A percentile compares a stretch with the other conserved stretches of the same genome.
These are phyloP conservation scores for Prionchulus punctatus DNA, from an alignment of 2,888 invertebrate species.

Conservation along the genomic window DNA sequence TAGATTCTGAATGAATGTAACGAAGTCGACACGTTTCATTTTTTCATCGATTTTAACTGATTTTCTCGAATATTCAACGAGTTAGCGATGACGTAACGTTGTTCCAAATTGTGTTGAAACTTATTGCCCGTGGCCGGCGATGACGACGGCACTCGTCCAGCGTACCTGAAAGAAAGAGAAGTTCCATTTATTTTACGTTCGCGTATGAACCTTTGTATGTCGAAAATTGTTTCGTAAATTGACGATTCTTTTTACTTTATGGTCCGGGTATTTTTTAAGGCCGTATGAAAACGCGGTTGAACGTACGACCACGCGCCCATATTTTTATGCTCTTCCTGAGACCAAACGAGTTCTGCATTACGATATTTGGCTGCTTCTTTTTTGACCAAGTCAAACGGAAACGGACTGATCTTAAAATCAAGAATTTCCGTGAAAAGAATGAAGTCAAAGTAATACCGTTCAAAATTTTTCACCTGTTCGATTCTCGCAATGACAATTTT, in stretches of 20 bases:
- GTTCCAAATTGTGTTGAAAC: constrained; percentile 54
- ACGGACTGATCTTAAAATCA: constrained; percentile 58
- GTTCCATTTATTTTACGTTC: too few relatives aligned
- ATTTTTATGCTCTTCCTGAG: constrained; percentile 90
- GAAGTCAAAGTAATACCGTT: too few relatives aligned
- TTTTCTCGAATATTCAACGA: constrained; percentile 20
- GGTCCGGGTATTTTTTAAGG: constrained; percentile 42
- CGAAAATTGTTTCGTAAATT: too few relatives aligned
- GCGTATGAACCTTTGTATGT: constrained; percentile 4
- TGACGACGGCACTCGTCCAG: constrained; percentile 74
- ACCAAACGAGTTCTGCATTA: constrained; percentile 64
- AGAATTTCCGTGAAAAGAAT: too few relatives aligned
- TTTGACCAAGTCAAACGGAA: constrained; percentile 77
- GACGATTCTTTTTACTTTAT: constrained; percentile 19
- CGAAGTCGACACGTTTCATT: too few relatives aligned
- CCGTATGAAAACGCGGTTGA: constrained; percentile 66
- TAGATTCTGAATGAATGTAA: too few relatives aligned
- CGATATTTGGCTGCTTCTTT: constrained; percentile 61
- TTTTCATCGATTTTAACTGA: neutral
- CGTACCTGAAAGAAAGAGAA: constrained; percentile 51
- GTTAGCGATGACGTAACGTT: constrained; percentile 34
- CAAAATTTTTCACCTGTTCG: constrained; percentile 57
- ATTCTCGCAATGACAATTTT: constrained; percentile 66
- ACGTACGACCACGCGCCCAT: constrained; percentile 72
- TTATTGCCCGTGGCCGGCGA: constrained; percentile 97